A percentile compares a stretch with the other conserved stretches of the same genome.
Evolutionary conservation across 2,797 vertebrate species (phyloP).

Genomic region (Syngnathus rostellatus): DNA sequence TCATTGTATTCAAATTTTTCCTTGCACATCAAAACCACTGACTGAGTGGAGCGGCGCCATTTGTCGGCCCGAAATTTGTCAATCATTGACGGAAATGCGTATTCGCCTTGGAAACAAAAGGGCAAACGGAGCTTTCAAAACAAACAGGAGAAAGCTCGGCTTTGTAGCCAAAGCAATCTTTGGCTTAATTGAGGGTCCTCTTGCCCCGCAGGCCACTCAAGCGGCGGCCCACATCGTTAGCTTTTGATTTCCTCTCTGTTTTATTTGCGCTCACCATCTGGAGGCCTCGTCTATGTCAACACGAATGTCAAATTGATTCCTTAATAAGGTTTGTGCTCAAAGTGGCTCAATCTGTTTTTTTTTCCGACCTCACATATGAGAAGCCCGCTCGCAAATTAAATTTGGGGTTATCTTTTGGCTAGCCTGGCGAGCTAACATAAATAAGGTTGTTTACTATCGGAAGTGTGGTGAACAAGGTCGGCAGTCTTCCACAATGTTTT

Average conservation of each 20-base stretch:
- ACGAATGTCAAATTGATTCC: constrained; percentile 65
- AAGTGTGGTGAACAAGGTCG: too few species aligned
- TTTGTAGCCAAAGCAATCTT: constrained; percentile 22
- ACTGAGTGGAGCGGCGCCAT: too few species aligned
- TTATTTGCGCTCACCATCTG: constrained; percentile 47
- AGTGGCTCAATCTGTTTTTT: constrained; percentile 26
- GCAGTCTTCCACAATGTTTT: too few species aligned
- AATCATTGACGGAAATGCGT: too few species aligned
- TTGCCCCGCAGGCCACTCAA: constrained; percentile 57
- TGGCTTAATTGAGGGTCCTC: constrained; percentile 71
- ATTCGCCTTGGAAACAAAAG: too few species aligned
- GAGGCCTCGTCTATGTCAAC: constrained; percentile 60
- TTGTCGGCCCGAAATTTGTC: too few species aligned
- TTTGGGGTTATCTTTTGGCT: neutral
- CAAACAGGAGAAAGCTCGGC: neutral
- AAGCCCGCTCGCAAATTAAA: too few species aligned
- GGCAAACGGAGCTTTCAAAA: neutral
- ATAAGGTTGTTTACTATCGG: too few species aligned
- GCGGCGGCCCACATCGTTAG: constrained; percentile 62
- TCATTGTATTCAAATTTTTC: neutral
- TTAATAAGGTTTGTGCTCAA: constrained; percentile 62
- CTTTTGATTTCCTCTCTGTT: constrained; percentile 29
- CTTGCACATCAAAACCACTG: too few species aligned
- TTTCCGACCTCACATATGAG: constrained; percentile 10
- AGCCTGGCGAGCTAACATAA: too few species aligned